Evolutionary conservation across 2,888 invertebrate species (phyloP).

Genomic region (Pristionchus fissidentatus): DNA sequence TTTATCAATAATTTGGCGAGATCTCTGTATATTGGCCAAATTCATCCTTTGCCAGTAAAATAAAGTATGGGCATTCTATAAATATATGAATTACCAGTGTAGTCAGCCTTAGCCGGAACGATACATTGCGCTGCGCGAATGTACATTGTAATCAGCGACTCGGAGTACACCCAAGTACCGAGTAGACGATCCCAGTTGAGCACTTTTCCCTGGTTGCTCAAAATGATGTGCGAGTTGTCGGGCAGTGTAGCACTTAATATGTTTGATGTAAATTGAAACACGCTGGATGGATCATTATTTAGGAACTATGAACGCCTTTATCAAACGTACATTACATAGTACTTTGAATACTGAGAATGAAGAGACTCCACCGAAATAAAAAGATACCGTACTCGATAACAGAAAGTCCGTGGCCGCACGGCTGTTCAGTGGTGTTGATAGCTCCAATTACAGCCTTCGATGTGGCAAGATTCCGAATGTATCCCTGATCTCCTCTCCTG

Average conservation of each 20-base stretch:
- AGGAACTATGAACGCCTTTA: neutral
- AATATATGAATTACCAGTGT: neutral
- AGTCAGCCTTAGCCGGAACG: neutral
- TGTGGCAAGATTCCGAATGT: neutral
- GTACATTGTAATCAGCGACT: neutral
- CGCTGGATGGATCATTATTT: too few species aligned
- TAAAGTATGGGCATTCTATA: neutral
- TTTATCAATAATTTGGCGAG: neutral
- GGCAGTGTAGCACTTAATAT: neutral
- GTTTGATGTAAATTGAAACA: neutral
- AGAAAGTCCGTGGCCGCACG: neutral
- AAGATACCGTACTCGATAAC: neutral
- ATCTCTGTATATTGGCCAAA: too few species aligned
- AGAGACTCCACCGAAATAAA: neutral
- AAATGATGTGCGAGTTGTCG: neutral
- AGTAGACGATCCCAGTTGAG: neutral
- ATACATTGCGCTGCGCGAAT: neutral
- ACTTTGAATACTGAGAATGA: neutral
- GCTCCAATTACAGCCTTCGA: neutral
- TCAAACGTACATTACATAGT: neutral
- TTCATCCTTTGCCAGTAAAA: too few species aligned
- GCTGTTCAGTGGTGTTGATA: neutral
- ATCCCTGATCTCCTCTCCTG: neutral
- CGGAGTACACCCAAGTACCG: neutral
- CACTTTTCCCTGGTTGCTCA: neutral